Percentiles rank a stretch among this genome's conserved stretches.
phyloP scores from a whole-genome alignment of 2,888 invertebrate species.

The Erebia aethiops region DNA sequence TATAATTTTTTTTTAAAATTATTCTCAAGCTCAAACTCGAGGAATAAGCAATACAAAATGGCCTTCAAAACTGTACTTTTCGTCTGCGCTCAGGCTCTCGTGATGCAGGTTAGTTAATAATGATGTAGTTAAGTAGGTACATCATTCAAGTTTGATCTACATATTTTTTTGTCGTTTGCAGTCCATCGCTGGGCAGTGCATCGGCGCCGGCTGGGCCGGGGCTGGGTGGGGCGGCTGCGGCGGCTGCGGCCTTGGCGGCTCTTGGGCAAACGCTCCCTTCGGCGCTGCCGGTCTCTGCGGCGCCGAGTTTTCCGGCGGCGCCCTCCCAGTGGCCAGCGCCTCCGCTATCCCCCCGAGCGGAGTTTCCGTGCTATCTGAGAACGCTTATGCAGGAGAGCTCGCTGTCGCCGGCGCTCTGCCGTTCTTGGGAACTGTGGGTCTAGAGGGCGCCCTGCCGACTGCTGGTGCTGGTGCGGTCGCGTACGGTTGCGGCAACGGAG shows the following conservation, averaged over 20 bases:
- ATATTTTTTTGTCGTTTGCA: conserved; percentile 30
- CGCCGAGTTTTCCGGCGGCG: conserved; percentile 42
- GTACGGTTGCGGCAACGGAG: conserved; percentile 47
- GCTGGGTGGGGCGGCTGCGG: conserved; percentile 21
- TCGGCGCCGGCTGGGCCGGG: conserved; percentile 1
- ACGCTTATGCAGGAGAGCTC: conserved; percentile 49
- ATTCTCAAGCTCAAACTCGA: conserved; percentile 11
- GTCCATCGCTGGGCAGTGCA: conserved; percentile 43
- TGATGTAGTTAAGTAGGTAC: too few species aligned
- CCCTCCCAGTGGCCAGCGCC: conserved; percentile 47
- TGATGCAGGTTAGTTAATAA: conserved; percentile 31
- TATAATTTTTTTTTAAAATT: not conserved
- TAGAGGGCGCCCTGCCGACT: conserved; percentile 46
- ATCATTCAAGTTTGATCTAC: too few species aligned
- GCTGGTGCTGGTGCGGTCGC: conserved; percentile 45
- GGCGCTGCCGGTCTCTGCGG: conserved; percentile 5
- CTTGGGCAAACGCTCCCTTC: too few species aligned
- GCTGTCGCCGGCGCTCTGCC: conserved; percentile 46
- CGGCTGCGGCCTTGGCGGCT: conserved; percentile 5
- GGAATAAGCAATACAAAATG: conserved; percentile 1
- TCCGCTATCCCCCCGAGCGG: conserved; percentile 47
- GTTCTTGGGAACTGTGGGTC: conserved; percentile 47
- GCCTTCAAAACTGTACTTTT: too few species aligned
- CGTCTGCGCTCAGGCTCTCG: conserved; percentile 30
- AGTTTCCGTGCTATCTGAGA: conserved; percentile 49